Evolutionary conservation across 2,888 invertebrate species (phyloP), one percentile per base, ranked within the genome.

Genomic region (Aspidiotus rigidus): DNA sequence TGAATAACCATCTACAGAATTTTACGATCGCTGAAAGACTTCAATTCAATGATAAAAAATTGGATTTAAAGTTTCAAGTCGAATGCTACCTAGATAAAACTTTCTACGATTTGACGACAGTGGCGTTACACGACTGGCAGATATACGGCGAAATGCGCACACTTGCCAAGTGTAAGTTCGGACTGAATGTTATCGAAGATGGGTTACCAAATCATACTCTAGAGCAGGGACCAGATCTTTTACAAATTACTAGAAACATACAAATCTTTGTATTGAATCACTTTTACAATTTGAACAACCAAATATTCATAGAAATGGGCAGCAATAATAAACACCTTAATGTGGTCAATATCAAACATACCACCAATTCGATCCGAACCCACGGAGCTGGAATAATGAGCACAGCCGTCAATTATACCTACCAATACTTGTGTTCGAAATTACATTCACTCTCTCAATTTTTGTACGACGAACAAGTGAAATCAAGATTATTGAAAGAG

Each of bases 371-470:
- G 0, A 90, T 99, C 74, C 84, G 96, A 74, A 96, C 96, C 0
- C 97, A 98, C 77, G 98, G 98, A 42, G 90, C 89, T 9, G 98
- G 98, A 8, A 93, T 98, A 72, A 93, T 95, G 85, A 94, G 93
- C 76, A 94, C 94, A 0, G 93, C 94, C 0, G 93, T 89, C 0
- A 94, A 94, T 77, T 92, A 90, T 75, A 90, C 91, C 0, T 94
- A 94, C 79, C 96, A 96, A 79, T 97, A 95, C 79, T 81, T 98
- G 73, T 85, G 92, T 73, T 89, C 92, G 74, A 95, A 97, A 78
- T 89, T 99, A 75, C 90, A 89, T 74, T 88, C 89, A 0, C 93
- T 99, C 77, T 97, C 97, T 0, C 96, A 97, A 78, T 98, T 98
- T 77, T 85, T 99, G 79, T 97, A 90, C 77, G 97, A 98, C 77